A percentile compares a stretch with the other conserved stretches of the same genome.
Conservation (phyloP, 92 coral and sea anemone genomes). For the Phenganax stokvisi region DNA sequence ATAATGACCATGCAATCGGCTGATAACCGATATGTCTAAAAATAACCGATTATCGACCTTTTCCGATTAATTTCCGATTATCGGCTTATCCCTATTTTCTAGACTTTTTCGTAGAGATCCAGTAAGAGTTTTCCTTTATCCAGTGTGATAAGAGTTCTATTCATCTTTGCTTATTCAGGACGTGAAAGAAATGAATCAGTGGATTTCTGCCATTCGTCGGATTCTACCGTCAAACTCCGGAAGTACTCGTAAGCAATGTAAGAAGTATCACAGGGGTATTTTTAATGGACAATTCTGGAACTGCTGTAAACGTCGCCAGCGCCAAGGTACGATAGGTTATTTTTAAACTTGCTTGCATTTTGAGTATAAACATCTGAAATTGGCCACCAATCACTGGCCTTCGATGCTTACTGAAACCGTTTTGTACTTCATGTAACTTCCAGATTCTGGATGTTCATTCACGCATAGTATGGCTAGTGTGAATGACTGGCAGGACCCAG, state of each 20-base stretch:
- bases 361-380: too few relatives aligned
- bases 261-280: conserved; percentile 68
- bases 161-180: conserved; percentile 40
- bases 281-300: conserved; percentile 79
- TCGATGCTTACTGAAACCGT: background rate
- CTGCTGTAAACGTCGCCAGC: conserved; percentile 64
- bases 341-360: background rate
- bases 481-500: conserved; percentile 98
- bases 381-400: too few relatives aligned
- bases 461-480: conserved; percentile 72
- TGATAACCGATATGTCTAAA: too few relatives aligned
- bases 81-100: too few relatives aligned
- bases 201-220: conserved; percentile 90
- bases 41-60: too few relatives aligned
- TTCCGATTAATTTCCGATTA: too few relatives aligned
- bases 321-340: conserved; percentile 45
- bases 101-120: background rate
- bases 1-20: too few relatives aligned
- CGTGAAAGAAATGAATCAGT: conserved; percentile 89
- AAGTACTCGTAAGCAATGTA: background rate
- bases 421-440: background rate
- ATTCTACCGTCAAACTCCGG: conserved; percentile 39
- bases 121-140: background rate
- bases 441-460: conserved; percentile 62
- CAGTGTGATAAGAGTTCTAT: background rate